Conservation (phyloP, 1,140 invertebrate species). For the Neuroterus valhalla region DNA sequence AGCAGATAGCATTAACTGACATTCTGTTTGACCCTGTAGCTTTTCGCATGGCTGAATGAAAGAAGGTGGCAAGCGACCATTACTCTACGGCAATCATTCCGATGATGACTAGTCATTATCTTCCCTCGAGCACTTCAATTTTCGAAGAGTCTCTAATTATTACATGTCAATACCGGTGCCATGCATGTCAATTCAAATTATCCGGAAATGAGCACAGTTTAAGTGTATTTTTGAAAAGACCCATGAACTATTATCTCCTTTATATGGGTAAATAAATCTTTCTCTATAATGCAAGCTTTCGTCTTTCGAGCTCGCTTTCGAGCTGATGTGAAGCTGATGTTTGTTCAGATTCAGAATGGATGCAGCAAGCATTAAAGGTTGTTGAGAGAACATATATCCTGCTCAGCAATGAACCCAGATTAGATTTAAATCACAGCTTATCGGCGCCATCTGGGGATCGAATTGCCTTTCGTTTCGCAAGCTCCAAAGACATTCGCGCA, state of each 20-base stretch:
- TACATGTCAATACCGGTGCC: constrained; percentile 33
- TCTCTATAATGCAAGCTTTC: not conserved
- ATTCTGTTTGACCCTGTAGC: constrained; percentile 38
- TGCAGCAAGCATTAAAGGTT: no score
- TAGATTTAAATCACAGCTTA: not conserved
- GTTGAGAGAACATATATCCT: no score
- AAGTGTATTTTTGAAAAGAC: not conserved
- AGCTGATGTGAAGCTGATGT: not conserved
- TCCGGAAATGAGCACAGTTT: constrained; percentile 24
- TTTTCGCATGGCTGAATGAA: constrained; percentile 37
- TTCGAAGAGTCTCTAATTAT: constrained; percentile 45
- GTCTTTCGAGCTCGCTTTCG: not conserved
- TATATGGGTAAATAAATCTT: no score
- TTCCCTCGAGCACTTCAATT: constrained; percentile 45
- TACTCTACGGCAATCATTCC: constrained; percentile 42
- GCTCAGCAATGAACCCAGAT: not conserved
- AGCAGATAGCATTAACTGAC: not conserved
- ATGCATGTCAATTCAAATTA: constrained; percentile 33
- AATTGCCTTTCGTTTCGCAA: constrained; percentile 13
- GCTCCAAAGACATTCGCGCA: not conserved
- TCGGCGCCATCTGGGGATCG: not conserved
- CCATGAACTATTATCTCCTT: no score
- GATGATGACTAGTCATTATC: constrained; percentile 46
- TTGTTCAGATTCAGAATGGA: not conserved
- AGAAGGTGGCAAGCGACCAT: constrained; percentile 49